Evolutionary conservation across 64 coral and sea anemone species (phyloP).

Genomic region (Montipora cactus): DNA sequence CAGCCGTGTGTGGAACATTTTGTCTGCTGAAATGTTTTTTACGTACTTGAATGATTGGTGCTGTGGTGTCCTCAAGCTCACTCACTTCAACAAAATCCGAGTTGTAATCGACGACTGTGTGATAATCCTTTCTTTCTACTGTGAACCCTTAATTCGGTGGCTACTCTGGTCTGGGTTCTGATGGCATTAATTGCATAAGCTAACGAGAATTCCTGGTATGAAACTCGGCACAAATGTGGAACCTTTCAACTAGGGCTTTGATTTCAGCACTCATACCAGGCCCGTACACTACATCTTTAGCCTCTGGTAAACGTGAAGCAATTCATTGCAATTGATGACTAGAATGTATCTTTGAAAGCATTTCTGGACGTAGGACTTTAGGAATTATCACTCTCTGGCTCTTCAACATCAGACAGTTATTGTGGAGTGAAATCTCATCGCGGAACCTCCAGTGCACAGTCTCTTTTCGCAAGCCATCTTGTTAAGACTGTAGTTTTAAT

Average conservation of each 20-base stretch:
- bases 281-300: constrained; percentile 59
- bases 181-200: not conserved
- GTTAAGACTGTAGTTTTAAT: constrained; percentile 46
- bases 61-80: constrained; percentile 17
- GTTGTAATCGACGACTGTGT: constrained; percentile 65
- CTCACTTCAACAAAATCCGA: constrained; percentile 72
- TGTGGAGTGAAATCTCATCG: constrained; percentile 72
- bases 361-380: constrained; percentile 62
- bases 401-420: constrained; percentile 63
- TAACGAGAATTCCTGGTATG: not conserved
- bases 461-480: constrained; percentile 63
- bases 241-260: constrained; percentile 15
- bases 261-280: constrained; percentile 65
- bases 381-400: constrained; percentile 75
- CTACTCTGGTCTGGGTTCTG: constrained; percentile 1
- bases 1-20: too few species aligned
- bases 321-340: constrained; percentile 71
- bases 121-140: constrained; percentile 43
- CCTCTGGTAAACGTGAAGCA: constrained; percentile 37
- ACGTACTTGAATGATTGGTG: constrained; percentile 59
- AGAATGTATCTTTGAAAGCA: constrained; percentile 65
- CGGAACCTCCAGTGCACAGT: constrained; percentile 59
- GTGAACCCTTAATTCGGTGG: constrained; percentile 37
- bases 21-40: constrained; percentile 43
- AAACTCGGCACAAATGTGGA: not conserved